phyloP scores from a whole-genome alignment of 2,888 invertebrate species.

The Branchipolynoe longqiensis region DNA sequence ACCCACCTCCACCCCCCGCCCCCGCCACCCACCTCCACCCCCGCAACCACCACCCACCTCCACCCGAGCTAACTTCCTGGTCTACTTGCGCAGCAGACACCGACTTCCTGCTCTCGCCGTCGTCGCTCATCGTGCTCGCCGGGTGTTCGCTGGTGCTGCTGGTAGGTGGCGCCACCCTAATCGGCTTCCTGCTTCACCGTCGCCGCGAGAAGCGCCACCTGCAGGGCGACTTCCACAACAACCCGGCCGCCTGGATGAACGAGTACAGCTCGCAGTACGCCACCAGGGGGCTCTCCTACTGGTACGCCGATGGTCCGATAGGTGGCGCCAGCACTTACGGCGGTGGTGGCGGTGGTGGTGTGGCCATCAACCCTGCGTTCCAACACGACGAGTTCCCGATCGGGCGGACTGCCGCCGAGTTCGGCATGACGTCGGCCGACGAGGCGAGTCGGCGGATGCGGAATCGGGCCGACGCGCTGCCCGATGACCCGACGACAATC shows the following conservation, averaged over 20 bases:
- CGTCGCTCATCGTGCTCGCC: constrained; percentile 21
- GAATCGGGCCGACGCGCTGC: neutral
- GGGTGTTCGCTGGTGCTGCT: constrained; percentile 18
- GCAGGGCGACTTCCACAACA: neutral
- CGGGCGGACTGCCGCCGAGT: constrained; percentile 18
- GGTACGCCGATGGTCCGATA: constrained; percentile 9
- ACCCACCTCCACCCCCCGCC: too few relatives aligned
- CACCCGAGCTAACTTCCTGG: too few relatives aligned
- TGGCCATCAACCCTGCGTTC: constrained; percentile 24
- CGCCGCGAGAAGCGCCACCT: constrained; percentile 39
- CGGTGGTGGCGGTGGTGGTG: neutral
- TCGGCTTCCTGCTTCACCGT: neutral
- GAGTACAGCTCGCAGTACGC: neutral
- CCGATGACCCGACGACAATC: neutral
- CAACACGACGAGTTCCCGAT: constrained; percentile 44
- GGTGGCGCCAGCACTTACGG: neutral
- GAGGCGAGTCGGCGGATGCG: neutral
- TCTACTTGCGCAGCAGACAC: too few relatives aligned
- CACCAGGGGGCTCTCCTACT: constrained; percentile 30
- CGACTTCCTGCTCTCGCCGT: constrained; percentile 11
- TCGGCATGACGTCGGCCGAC: neutral
- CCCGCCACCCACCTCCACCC: too few relatives aligned
- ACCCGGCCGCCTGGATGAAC: constrained; percentile 18
- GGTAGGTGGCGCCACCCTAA: constrained; percentile 1
- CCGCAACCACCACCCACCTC: too few relatives aligned